phyloP scores from a whole-genome alignment of 1,140 invertebrate genomes.

The Daktulosphaira vitifoliae region DNA sequence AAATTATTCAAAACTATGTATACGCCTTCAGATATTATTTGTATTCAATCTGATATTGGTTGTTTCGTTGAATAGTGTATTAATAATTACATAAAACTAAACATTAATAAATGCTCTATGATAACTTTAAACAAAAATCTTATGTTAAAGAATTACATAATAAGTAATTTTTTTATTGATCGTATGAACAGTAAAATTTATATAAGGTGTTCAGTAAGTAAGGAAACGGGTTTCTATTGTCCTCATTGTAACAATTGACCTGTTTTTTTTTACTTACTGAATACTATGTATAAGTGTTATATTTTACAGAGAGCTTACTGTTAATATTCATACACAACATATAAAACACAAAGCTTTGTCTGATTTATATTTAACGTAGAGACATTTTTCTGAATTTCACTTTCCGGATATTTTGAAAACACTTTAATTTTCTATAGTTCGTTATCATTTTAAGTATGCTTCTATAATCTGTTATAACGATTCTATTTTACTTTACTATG shows the following conservation, averaged over 20 bases:
- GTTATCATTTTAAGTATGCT: neutral
- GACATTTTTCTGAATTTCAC: neutral
- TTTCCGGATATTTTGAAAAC: neutral
- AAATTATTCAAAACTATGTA: conserved; percentile 1
- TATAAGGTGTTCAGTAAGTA: neutral
- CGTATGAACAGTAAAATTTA: neutral
- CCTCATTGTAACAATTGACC: too few relatives aligned
- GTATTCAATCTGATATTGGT: neutral
- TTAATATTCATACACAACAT: neutral
- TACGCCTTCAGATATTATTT: neutral
- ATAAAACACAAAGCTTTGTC: neutral
- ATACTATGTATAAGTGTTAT: too few relatives aligned
- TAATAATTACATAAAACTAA: neutral
- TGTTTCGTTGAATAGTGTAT: neutral
- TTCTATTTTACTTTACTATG: too few relatives aligned
- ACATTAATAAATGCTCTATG: neutral
- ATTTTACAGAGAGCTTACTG: neutral
- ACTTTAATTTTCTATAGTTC: neutral
- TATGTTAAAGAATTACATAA: neutral
- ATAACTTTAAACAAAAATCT: neutral
- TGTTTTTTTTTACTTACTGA: too few relatives aligned
- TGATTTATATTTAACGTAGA: neutral
- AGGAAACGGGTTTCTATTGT: too few relatives aligned
- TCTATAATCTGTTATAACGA: neutral
- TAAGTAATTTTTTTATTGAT: neutral